These are phyloP conservation scores for Drosophila formosana DNA, from an alignment of 2,888 invertebrate genomes.

Conservation along the genomic window DNA sequence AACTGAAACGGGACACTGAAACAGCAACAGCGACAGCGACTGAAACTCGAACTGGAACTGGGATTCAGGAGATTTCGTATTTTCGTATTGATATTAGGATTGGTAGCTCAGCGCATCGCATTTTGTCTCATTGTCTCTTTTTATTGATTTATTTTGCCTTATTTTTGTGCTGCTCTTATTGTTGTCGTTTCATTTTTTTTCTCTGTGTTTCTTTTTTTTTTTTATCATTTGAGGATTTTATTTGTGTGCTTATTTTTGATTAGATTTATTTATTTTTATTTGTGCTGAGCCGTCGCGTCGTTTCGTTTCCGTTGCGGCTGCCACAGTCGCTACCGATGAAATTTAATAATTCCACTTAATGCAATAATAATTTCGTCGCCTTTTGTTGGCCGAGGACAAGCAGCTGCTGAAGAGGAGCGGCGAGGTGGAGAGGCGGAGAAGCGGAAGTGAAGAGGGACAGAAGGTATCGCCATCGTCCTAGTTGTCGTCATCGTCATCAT, in stretches of 20 bases:
- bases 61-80: constrained; percentile 11
- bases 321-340: constrained; percentile 61
- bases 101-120: constrained; percentile 21
- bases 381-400: constrained; percentile 58
- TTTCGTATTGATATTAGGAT: constrained; percentile 19
- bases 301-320: constrained; percentile 43
- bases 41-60: constrained; percentile 13
- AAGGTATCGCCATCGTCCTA: constrained; percentile 21
- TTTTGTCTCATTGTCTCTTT: constrained; percentile 76
- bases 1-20: constrained; percentile 38
- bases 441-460: neutral
- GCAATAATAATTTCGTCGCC: constrained; percentile 81
- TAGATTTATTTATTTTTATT: constrained; percentile 81
- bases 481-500: constrained; percentile 65
- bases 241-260: constrained; percentile 81
- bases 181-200: constrained; percentile 22
- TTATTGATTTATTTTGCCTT: constrained; percentile 75
- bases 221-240: constrained; percentile 64
- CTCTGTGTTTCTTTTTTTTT: constrained; percentile 31
- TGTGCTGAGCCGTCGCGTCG: constrained; percentile 63
- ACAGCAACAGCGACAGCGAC: constrained; percentile 18
- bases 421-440: neutral
- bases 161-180: constrained; percentile 17
- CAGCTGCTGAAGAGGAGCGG: neutral
- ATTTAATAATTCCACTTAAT: constrained; percentile 81